These are phyloP conservation scores for Sciaenops ocellatus DNA, from an alignment of 2,797 vertebrate genomes.

Conservation along the genomic window DNA sequence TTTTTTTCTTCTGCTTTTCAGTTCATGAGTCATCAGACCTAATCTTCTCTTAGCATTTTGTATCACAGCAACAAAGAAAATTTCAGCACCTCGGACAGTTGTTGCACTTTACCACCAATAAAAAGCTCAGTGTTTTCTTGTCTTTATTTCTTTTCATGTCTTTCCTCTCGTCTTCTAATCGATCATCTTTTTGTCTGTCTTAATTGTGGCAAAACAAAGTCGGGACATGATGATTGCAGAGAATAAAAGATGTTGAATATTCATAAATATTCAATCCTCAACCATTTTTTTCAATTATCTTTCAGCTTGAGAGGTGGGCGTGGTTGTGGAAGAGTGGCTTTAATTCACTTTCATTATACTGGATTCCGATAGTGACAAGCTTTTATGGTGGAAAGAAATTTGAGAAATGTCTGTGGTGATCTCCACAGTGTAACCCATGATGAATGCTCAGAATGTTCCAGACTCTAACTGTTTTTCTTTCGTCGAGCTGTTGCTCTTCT, in stretches of 20 bases:
- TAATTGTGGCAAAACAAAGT: not conserved
- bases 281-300: no score
- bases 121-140: not conserved
- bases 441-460: not conserved
- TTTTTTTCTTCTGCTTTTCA: conserved; percentile 24
- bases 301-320: not conserved
- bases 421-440: not conserved
- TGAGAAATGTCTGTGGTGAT: not conserved
- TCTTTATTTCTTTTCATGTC: no score
- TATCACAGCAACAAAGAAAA: conserved; percentile 15
- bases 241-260: not conserved
- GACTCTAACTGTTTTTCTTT: not conserved
- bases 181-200: not conserved
- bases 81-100: not conserved
- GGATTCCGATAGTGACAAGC: not conserved
- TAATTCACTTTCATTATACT: not conserved
- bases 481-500: not conserved
- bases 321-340: not conserved
- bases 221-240: not conserved
- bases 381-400: not conserved
- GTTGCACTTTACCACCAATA: not conserved
- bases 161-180: not conserved
- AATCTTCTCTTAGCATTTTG: conserved; percentile 14
- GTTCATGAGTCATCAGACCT: conserved; percentile 23
- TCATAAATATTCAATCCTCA: not conserved